Conservation (phyloP, 2,888 invertebrate species). For the Meandrusa payeni region DNA sequence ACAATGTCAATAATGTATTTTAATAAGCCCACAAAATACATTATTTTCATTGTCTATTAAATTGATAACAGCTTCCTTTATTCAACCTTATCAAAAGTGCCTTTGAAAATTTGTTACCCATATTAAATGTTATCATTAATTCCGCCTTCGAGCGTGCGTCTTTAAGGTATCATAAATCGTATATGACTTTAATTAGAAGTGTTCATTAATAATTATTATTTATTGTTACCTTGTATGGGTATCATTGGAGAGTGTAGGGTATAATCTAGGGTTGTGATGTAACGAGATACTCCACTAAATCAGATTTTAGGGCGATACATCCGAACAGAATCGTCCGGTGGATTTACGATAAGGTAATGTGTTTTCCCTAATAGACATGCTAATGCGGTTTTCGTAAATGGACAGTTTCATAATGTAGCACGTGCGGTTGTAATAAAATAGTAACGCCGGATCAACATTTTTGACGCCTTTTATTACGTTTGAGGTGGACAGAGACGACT, state of each 20-base stretch:
- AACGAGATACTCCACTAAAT: constrained; percentile 48
- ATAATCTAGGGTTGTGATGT: constrained; percentile 43
- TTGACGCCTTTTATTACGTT: too few species aligned
- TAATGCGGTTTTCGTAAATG: constrained; percentile 9
- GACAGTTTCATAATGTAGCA: constrained; percentile 1
- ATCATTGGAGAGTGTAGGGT: constrained; percentile 30
- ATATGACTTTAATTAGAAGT: constrained; percentile 11
- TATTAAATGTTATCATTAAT: too few species aligned
- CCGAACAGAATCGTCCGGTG: constrained; percentile 17
- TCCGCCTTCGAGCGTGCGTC: too few species aligned
- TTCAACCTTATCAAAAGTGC: too few species aligned
- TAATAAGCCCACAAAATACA: too few species aligned
- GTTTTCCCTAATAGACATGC: constrained; percentile 10
- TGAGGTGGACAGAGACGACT: too few species aligned
- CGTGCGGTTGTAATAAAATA: background rate
- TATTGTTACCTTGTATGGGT: constrained; percentile 31
- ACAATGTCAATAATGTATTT: too few species aligned
- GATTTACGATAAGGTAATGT: constrained; percentile 12
- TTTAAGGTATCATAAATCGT: too few species aligned
- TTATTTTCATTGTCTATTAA: too few species aligned
- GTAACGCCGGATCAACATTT: too few species aligned
- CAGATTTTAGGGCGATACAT: constrained; percentile 34
- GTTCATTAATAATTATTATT: constrained; percentile 21
- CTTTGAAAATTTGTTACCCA: too few species aligned
- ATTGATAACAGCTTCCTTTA: too few species aligned